Conservation (phyloP, 2,113 vertebrate genomes). For the Varanus salvator region DNA sequence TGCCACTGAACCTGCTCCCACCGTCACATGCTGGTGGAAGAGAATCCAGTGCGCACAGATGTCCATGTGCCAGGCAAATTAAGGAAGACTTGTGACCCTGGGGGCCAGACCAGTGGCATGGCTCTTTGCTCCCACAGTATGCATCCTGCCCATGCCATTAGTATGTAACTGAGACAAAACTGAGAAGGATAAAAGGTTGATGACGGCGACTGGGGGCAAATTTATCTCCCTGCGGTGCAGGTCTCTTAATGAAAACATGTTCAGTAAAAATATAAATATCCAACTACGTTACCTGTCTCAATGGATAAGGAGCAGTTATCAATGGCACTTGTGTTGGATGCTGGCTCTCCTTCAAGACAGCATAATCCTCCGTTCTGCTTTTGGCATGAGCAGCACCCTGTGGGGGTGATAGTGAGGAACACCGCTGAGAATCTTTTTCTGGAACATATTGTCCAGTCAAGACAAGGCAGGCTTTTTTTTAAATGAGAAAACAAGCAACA, state of each 20-base stretch:
- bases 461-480: not conserved
- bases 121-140: not conserved
- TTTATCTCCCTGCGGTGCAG: not conserved
- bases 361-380: slow-evolving; percentile 72
- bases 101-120: not conserved
- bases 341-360: slow-evolving; percentile 73
- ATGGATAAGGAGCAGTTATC: slow-evolving; percentile 64
- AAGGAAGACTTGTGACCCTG: not conserved
- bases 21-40: too few relatives aligned
- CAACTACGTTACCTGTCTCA: slow-evolving; percentile 78
- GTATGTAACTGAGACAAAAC: not conserved
- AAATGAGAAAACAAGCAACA: not conserved
- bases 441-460: not conserved
- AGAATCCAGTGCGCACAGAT: not conserved
- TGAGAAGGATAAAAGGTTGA: not conserved
- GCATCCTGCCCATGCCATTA: not conserved
- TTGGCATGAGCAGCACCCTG: slow-evolving; percentile 86
- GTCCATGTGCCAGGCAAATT: not conserved
- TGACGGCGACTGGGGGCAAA: too few relatives aligned
- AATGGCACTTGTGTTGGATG: slow-evolving; percentile 55
- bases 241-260: not conserved
- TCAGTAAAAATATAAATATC: not conserved
- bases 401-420: not conserved
- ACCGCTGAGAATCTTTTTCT: not conserved
- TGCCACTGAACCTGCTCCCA: not conserved